Evolutionary conservation across 1,140 invertebrate species (phyloP).

Genomic region (Apis dorsata): DNA sequence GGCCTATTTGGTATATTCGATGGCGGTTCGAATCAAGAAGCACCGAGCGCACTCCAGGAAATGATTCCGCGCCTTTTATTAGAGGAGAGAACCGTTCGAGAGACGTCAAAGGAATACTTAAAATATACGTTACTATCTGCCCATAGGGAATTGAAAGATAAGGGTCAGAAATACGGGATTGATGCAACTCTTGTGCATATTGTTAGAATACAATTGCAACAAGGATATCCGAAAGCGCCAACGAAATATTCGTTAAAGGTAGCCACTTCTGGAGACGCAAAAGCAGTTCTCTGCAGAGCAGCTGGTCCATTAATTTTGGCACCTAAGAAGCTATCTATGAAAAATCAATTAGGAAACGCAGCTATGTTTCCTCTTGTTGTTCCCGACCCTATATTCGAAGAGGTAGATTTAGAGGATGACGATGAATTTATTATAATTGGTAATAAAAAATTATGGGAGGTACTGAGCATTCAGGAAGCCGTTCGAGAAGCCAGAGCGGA

Average conservation of each 20-base stretch:
- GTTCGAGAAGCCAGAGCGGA: constrained; percentile 87
- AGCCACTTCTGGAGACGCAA: constrained; percentile 86
- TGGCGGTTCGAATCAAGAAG: constrained; percentile 85
- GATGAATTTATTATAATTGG: constrained; percentile 91
- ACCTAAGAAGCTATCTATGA: constrained; percentile 72
- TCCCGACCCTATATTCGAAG: constrained; percentile 87
- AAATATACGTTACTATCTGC: constrained; percentile 90
- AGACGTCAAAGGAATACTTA: constrained; percentile 89
- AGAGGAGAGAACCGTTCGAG: constrained; percentile 89
- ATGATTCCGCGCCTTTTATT: constrained; percentile 87
- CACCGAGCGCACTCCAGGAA: constrained; percentile 85
- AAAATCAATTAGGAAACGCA: constrained; percentile 83
- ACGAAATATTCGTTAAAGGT: constrained; percentile 85
- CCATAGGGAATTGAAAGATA: constrained; percentile 87
- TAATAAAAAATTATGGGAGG: constrained; percentile 89
- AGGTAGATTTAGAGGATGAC: constrained; percentile 87
- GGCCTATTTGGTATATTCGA: constrained; percentile 91
- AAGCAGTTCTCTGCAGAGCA: constrained; percentile 85
- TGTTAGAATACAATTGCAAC: constrained; percentile 79
- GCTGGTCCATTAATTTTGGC: constrained; percentile 82
- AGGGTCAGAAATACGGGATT: constrained; percentile 85
- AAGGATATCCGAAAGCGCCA: constrained; percentile 64
- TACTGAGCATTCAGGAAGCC: constrained; percentile 87
- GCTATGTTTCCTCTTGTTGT: constrained; percentile 84
- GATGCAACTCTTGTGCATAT: constrained; percentile 88